Evolutionary conservation across 2,888 invertebrate genomes (phyloP), one percentile per base, ranked within the genome.

Genomic region (Lasioglossum lativentre): DNA sequence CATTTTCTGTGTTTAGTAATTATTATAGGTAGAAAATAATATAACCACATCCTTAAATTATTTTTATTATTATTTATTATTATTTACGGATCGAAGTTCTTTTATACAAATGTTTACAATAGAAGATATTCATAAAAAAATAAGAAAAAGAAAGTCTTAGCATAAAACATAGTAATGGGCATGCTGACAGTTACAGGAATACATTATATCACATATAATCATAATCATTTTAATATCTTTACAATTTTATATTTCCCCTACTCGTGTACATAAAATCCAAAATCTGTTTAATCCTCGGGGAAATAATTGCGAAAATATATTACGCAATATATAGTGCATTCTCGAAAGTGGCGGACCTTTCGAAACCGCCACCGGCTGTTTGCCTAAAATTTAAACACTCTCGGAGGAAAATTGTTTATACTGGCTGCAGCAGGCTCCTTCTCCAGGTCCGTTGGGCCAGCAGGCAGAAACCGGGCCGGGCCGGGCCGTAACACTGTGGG

Each of bases 381-480:
- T 34, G 34, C 34, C 16, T 34, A 66, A 66, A 66, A 66, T 66
- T 34, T 66, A 10, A 66, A 66, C 34, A 19, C 66, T 19, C 34
- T 34, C 34, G 3, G 34, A 30, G 66, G 66, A 66, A n/a, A 66
- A 66, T 66, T 66, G 66, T 66, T 66, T 66, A 66, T 66, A 34
- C 34, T 19, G 19, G 66, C 19, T 66, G 34, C 34, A 34, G 34
- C 66, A 30, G 34, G 66, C 34, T 19, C 66, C 19, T 66, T 19
- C 66, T 52, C 23, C 52, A 66, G 34, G 66, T 66, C 30, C 34
- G 30, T 19, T 19, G 66, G 3, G 19, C 19, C 19, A 34, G 63
- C 63, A 34, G 63, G 30, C 30, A 52, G 66, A 34, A 66, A 66
- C 34, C 30, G 34, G 2, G 34, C 66, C 34, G 66, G 66, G 2